Base-by-base conservation (phyloP, 1,140 invertebrate genomes). In the Heliothis virescens region DNA sequence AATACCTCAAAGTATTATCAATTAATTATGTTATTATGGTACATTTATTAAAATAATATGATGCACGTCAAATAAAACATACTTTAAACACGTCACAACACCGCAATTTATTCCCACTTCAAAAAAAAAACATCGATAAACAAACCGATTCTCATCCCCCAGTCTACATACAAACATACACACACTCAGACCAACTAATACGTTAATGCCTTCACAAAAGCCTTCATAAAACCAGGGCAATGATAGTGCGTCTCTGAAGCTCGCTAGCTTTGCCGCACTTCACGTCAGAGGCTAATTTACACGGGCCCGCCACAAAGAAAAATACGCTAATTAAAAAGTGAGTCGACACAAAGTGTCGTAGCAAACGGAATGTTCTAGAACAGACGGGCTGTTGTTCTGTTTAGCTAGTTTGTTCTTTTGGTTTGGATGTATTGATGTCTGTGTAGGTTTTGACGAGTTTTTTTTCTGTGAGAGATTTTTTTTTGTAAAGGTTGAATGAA, bases 241-340 rank as follows among this genome's bases (percentile, higher is more conserved):
- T 81, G 83, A 82, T 81, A 81, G 83, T 82, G 80, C 80, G 80
- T 81, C 48, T 71, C 65, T 50, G 18, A 15, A 48, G 48, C 26
- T 13, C 34, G 21, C 72, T 57, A 50, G 63, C 75, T 78, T 59
- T 80, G 80, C 73, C 50, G 80, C 82, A 83, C 88, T 86, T 81
- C 86, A 88, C 87, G 86, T 88, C 86, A 80, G 82, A 83, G 89
- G 89, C 89, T 90, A 90, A 90, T 90, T 87, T 87, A 80, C 85
- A 84, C 82, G 72, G 82, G 34, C 80, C 83, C 79, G 82, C 82
- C 79, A 89, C 86, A 90, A 89, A 89, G 86, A 87, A 85, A 87
- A 88, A 88, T 86, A 82, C 85, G 89, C 88, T 91, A 91, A 91
- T 91, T 91, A 91, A 91, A 91, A 91, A 91, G 82, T 83, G 84